Evolutionary conservation across 2,797 vertebrate genomes (phyloP), one percentile per base, ranked within the genome.

Genomic region (Glossophaga mutica): DNA sequence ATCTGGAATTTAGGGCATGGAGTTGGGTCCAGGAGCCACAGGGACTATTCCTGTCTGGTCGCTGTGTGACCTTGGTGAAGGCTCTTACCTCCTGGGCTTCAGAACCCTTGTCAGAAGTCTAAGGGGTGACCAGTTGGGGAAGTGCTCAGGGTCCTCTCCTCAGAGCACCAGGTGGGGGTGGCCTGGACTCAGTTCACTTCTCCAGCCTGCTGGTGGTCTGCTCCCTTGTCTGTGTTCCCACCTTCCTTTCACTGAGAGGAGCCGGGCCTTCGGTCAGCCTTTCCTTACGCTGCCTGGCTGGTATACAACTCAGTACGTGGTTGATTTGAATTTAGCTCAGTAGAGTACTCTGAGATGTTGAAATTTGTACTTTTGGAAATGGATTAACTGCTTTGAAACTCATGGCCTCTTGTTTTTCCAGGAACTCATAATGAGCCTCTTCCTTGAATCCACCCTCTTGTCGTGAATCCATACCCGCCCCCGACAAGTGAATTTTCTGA

Each of bases 1-100:
- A 52, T 82, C 71, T 91, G 88, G 79, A 88, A 96, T 91, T 94
- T 91, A 78, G 74, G 59, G 71, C 76, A n/a, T 44, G 34, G 59
- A 91, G 77, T 77, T 93, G 85, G 26, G 32, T 93, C 46, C 59
- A 81, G 90, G 78, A 95, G 68, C 67, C 94, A 71, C 73, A 62
- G 52, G 39, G 62, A 16, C 50, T 92, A 71, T 88, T 90, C 39
- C 46, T 50, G 62, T 55, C 57, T 89, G 55, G 37, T 89, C 32
- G 50, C 50, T 48, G 4, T 48, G 76, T 77, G 83, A 92, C 42
- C 70, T 93, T 89, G 78, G 79, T 87, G 76, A 74, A 71, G 48
- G 52, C n/a, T 82, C 14, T 87, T 84, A 68, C 50, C 18, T 91
- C 50, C 21, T 79, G 68, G 15, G 37, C n/a, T 91, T 91, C 48